phyloP scores from a whole-genome alignment of 1,140 invertebrate genomes.

The Hormaphis cornu region DNA sequence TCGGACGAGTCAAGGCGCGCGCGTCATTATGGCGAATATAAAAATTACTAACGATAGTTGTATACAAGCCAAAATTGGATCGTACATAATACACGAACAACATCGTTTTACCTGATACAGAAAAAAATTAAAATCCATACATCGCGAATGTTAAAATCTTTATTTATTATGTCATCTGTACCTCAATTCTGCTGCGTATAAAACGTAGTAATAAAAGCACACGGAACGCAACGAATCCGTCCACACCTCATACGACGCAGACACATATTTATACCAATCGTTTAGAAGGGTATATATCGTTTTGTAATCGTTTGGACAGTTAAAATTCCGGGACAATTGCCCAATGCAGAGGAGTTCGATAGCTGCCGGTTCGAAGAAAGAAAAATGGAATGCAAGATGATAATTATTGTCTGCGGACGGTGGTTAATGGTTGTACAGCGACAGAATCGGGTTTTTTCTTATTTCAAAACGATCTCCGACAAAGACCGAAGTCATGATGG shows the following conservation, averaged over 20 bases:
- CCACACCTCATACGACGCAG: no score
- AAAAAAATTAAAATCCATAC: no score
- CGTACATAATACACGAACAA: no score
- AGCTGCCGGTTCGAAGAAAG: constrained; percentile 21
- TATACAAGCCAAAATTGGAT: no score
- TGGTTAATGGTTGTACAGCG: constrained; percentile 8
- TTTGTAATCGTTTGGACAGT: constrained; percentile 7
- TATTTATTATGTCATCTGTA: background rate
- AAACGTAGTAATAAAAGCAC: no score
- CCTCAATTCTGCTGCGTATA: no score
- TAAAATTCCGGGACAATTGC: constrained; percentile 25
- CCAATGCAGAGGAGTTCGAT: background rate
- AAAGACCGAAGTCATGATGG: constrained; percentile 8
- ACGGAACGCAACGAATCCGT: no score
- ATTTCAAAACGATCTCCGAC: constrained; percentile 21
- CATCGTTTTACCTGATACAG: no score
- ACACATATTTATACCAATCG: background rate
- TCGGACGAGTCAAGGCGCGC: no score
- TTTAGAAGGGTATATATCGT: background rate
- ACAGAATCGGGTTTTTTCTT: constrained; percentile 19
- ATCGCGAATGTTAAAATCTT: no score
- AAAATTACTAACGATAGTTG: no score
- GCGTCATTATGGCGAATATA: no score
- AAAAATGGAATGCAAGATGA: constrained; percentile 28
- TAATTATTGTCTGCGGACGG: constrained; percentile 29